Evolutionary conservation across 2,113 vertebrate species (phyloP).

Genomic region (Phoxinus phoxinus): DNA sequence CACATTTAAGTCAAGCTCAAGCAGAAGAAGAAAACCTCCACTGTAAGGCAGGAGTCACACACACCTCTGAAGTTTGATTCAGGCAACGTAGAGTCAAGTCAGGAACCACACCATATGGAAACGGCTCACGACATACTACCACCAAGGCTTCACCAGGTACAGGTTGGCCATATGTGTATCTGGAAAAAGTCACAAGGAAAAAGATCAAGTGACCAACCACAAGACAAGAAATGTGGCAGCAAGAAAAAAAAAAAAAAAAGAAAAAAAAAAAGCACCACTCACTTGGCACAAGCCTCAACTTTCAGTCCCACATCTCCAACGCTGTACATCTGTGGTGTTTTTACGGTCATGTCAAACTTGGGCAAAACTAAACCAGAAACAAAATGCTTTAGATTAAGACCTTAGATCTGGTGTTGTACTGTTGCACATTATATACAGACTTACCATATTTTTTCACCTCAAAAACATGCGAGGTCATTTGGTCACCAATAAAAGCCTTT

Average conservation of each 20-base stretch:
- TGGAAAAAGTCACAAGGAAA: slow-evolving; percentile 29
- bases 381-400: too few species aligned
- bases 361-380: too few species aligned
- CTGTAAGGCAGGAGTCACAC: neutral
- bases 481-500: too few species aligned
- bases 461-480: too few species aligned
- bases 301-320: too few species aligned
- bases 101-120: neutral
- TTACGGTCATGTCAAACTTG: too few species aligned
- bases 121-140: slow-evolving; percentile 50
- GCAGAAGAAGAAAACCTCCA: fast-evolving
- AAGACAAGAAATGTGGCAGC: too few species aligned
- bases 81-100: neutral
- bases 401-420: too few species aligned
- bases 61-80: neutral
- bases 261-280: slow-evolving; percentile 41
- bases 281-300: slow-evolving; percentile 61
- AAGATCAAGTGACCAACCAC: neutral
- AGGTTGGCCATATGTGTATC: slow-evolving; percentile 74
- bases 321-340: too few species aligned
- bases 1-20: neutral
- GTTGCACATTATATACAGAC: too few species aligned
- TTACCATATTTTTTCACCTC: too few species aligned
- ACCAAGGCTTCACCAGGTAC: slow-evolving; percentile 63
- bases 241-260: too few species aligned